A percentile compares a stretch with the other conserved stretches of the same genome.
Evolutionary conservation across 2,888 invertebrate species (phyloP).

Genomic region (Leucophenga maculata): DNA sequence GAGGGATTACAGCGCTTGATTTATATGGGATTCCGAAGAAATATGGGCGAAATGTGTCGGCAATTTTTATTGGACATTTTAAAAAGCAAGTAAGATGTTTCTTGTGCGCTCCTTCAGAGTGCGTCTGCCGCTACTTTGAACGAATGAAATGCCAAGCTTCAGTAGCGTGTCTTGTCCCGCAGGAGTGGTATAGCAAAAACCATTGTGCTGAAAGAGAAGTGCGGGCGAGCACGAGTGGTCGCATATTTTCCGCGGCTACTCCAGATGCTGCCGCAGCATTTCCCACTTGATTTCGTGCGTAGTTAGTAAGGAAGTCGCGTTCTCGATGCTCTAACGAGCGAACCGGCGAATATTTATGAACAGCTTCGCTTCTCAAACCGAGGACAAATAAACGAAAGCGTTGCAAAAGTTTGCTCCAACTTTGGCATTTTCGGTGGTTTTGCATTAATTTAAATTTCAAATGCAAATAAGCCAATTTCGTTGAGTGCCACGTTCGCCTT

Average conservation of each 20-base stretch:
- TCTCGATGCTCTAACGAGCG: constrained; percentile 60
- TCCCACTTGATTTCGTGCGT: constrained; percentile 64
- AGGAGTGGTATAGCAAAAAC: no score
- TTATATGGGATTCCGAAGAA: constrained; percentile 74
- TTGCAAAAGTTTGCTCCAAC: constrained; percentile 52
- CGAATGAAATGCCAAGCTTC: no score
- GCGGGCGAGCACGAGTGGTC: constrained; percentile 31
- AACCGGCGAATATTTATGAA: constrained; percentile 68
- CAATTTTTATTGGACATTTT: constrained; percentile 74
- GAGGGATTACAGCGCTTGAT: constrained; percentile 73
- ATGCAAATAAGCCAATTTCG: constrained; percentile 69
- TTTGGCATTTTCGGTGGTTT: constrained; percentile 61
- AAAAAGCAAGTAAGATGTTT: constrained; percentile 73
- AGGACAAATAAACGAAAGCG: constrained; percentile 1
- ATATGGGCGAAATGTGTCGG: constrained; percentile 74
- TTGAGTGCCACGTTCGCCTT: constrained; percentile 56
- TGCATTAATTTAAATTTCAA: constrained; percentile 70
- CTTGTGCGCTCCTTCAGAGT: constrained; percentile 51
- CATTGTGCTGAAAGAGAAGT: no score
- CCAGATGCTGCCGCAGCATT: constrained; percentile 57
- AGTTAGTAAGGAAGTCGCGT: constrained; percentile 67
- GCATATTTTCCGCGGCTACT: constrained; percentile 55
- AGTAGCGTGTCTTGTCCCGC: no score
- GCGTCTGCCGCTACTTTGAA: no score
- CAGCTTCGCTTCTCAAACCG: constrained; percentile 38